Percentiles rank a stretch among this genome's conserved stretches.
These are phyloP conservation scores for Lamprotornis superbus DNA, from an alignment of 2,113 vertebrate genomes.

Conservation along the genomic window DNA sequence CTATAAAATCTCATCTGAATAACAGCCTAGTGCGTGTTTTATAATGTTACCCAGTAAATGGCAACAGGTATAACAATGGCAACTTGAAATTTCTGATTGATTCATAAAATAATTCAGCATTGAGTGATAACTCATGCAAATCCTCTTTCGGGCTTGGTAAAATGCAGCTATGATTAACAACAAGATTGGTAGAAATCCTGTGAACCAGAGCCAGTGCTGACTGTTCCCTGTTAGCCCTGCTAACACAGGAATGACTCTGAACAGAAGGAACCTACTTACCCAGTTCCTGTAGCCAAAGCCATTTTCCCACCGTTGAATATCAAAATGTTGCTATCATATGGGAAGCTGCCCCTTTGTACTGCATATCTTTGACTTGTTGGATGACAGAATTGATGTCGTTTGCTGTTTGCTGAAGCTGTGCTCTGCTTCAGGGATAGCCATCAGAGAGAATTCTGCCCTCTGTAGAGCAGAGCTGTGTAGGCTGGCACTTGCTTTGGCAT, in stretches of 20 bases:
- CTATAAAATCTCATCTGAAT: neutral
- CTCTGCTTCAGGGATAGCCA: neutral
- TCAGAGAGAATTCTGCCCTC: neutral
- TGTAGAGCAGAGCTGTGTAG: neutral
- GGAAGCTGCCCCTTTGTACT: neutral
- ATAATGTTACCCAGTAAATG: neutral
- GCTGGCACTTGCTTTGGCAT: conserved; percentile 55
- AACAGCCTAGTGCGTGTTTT: neutral
- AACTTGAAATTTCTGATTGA: neutral
- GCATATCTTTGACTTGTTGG: neutral
- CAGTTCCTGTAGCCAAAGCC: neutral
- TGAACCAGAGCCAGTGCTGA: neutral
- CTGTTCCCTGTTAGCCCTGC: neutral
- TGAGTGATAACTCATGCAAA: neutral
- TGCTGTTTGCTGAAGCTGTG: neutral
- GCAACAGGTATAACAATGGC: neutral
- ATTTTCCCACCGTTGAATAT: neutral
- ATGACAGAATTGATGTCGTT: neutral
- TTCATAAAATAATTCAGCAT: neutral
- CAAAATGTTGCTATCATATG: neutral
- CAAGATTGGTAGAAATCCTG: neutral
- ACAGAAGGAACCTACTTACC: neutral
- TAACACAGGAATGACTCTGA: neutral
- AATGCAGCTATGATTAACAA: neutral
- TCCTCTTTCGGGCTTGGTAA: neutral